These are phyloP conservation scores for Stenolophus ochropezus DNA, from an alignment of 2,888 invertebrate species.

Conservation along the genomic window DNA sequence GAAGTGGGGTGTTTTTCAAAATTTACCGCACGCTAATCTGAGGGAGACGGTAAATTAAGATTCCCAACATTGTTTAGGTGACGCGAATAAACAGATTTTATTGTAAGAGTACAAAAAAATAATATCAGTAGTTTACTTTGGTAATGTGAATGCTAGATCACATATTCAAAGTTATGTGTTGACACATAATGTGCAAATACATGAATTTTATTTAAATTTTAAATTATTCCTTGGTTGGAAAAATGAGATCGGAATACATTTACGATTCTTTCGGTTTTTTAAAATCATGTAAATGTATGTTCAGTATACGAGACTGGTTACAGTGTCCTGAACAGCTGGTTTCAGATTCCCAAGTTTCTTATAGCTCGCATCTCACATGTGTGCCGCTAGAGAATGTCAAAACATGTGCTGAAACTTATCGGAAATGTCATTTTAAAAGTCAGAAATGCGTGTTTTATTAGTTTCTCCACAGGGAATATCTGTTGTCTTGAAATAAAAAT, in stretches of 20 bases:
- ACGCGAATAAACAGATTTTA: no score
- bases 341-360: conserved; percentile 1
- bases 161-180: conserved; percentile 24
- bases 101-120: no score
- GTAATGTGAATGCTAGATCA: no score
- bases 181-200: conserved; percentile 9
- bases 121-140: no score
- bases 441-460: conserved; percentile 21
- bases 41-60: no score
- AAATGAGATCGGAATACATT: conserved; percentile 13
- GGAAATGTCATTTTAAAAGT: conserved; percentile 43
- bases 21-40: no score
- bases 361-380: conserved; percentile 11
- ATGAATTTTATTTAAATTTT: conserved; percentile 30
- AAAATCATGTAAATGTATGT: conserved; percentile 33
- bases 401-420: conserved; percentile 5
- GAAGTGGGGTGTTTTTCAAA: no score
- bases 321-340: conserved; percentile 12
- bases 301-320: background rate
- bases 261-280: background rate
- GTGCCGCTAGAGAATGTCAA: background rate
- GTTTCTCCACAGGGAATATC: no score
- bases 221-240: conserved; percentile 9
- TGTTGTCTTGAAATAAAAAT: no score
- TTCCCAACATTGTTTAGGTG: no score